Conservation (phyloP, 1,140 invertebrate genomes). For the Telenomus remus region DNA sequence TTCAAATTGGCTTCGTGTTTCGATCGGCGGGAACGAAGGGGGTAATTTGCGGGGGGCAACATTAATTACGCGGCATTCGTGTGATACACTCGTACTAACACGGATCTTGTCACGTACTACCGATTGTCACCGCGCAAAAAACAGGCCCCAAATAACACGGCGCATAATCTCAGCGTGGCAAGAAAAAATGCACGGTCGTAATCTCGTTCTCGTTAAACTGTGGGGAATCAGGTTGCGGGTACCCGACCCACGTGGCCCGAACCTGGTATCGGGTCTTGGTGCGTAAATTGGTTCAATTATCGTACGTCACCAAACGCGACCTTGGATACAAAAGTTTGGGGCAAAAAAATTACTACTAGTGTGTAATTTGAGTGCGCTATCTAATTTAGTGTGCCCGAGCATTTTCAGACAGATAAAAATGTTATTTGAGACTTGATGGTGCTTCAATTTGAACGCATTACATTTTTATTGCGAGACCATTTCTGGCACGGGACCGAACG, state of each 20-base stretch:
- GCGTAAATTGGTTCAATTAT: slow-evolving; percentile 50
- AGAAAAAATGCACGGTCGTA: slow-evolving; percentile 33
- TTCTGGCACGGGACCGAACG: no score
- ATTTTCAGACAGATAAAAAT: not conserved
- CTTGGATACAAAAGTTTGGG: slow-evolving; percentile 5
- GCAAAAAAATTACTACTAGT: slow-evolving; percentile 39
- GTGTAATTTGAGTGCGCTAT: slow-evolving; percentile 14
- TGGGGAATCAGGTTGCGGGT: slow-evolving; percentile 27
- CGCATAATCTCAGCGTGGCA: slow-evolving; percentile 8
- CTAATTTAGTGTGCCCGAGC: slow-evolving; percentile 28
- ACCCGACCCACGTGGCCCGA: slow-evolving; percentile 42
- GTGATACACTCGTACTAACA: slow-evolving; percentile 32
- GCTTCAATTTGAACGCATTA: no score
- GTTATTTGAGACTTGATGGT: no score
- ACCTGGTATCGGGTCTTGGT: slow-evolving; percentile 29
- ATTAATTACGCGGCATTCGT: slow-evolving; percentile 33
- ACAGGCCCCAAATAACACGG: slow-evolving; percentile 28
- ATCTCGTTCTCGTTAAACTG: slow-evolving; percentile 45
- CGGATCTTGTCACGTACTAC: slow-evolving; percentile 45
- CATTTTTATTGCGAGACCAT: no score
- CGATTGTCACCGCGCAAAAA: slow-evolving; percentile 37
- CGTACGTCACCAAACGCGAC: slow-evolving; percentile 39
- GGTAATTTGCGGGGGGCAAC: slow-evolving; percentile 24
- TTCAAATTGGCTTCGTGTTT: slow-evolving; percentile 16
- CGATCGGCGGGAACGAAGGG: slow-evolving; percentile 6